Conservation (phyloP, 2,888 invertebrate genomes). For the Epinotia bilunana region DNA sequence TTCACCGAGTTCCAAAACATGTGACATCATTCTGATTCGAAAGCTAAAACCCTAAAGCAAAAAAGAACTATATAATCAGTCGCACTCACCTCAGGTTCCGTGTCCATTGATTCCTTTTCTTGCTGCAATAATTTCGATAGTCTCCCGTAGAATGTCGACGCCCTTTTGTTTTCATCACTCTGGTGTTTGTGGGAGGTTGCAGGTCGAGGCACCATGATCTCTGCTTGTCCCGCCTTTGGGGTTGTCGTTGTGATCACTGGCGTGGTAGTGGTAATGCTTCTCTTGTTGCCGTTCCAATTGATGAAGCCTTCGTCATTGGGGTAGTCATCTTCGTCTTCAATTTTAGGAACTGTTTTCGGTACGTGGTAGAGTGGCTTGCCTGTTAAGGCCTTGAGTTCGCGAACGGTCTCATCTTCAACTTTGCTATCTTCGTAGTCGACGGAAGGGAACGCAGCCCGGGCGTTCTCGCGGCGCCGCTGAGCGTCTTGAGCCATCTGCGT, state of each 20-base stretch:
- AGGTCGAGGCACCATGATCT: constrained; percentile 86
- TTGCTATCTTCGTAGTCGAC: constrained; percentile 74
- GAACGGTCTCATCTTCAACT: constrained; percentile 86
- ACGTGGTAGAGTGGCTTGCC: constrained; percentile 80
- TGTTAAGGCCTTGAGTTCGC: constrained; percentile 86
- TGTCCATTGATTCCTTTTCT: constrained; percentile 76
- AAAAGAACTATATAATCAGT: constrained; percentile 26
- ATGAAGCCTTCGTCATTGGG: constrained; percentile 80
- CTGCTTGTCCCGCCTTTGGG: constrained; percentile 83
- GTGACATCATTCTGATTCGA: constrained; percentile 51
- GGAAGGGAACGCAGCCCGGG: constrained; percentile 75
- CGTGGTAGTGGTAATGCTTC: constrained; percentile 72
- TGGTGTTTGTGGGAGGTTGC: constrained; percentile 71
- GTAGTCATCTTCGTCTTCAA: constrained; percentile 76
- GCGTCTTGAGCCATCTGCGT: constrained; percentile 87
- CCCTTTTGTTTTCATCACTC: constrained; percentile 61
- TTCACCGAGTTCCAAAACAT: constrained; percentile 57
- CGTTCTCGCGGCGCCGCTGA: constrained; percentile 77
- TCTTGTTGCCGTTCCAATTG: constrained; percentile 81
- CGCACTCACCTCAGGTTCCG: constrained; percentile 83
- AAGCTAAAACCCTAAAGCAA: constrained; percentile 34
- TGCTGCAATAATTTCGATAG: constrained; percentile 79
- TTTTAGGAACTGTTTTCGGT: constrained; percentile 75
- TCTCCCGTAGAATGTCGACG: constrained; percentile 77
- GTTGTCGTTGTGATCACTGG: constrained; percentile 60